Conservation (phyloP, 2,113 vertebrate species). For the Ammodramus savannarum region DNA sequence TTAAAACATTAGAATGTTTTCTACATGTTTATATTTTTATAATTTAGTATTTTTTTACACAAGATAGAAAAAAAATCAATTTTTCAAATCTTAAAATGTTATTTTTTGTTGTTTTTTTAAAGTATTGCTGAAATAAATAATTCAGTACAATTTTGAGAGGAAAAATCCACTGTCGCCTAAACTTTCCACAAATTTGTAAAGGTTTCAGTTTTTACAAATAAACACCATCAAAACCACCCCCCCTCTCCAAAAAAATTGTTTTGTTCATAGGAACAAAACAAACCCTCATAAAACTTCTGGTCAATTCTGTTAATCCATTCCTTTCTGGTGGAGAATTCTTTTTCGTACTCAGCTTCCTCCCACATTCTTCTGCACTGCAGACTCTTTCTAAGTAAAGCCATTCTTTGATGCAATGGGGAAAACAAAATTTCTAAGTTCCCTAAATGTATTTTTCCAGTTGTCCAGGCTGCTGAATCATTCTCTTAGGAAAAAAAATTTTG, state of each 20-base stretch:
- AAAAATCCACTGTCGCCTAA: background rate
- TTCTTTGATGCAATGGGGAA: background rate
- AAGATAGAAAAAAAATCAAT: background rate
- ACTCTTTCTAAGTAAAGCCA: background rate
- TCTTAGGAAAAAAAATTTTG: background rate
- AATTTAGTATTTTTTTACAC: background rate
- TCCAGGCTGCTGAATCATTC: background rate
- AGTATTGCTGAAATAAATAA: background rate
- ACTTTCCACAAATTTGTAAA: background rate
- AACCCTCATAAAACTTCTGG: background rate
- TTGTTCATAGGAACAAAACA: background rate
- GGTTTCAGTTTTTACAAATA: background rate
- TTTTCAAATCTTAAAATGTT: background rate
- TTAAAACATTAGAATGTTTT: background rate
- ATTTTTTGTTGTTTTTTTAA: background rate
- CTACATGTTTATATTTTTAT: background rate
- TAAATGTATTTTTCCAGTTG: background rate
- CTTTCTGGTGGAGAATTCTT: constrained; percentile 11
- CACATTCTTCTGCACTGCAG: background rate
- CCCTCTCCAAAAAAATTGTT: background rate
- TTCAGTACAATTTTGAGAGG: background rate
- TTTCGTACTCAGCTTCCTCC: background rate
- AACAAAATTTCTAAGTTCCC: background rate
- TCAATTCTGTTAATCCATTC: constrained; percentile 1
- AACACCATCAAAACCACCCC: background rate